Base-by-base conservation (phyloP, 1,140 invertebrate species). In the Camponotus pennsylvanicus region DNA sequence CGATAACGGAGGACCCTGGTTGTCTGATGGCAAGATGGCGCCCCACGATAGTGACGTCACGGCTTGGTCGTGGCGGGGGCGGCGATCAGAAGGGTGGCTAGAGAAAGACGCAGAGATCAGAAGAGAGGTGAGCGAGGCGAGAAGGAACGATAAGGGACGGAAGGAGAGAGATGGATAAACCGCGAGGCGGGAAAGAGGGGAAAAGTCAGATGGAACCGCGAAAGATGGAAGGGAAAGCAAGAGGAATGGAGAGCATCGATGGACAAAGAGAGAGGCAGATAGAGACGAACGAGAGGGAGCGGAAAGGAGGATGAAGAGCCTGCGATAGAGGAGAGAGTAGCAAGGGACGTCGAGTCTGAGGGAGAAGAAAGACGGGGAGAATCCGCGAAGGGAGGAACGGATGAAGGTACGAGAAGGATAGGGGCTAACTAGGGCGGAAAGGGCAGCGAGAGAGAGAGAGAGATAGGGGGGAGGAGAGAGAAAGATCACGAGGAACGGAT, bases 1-100 rank as follows among this genome's bases (percentile, higher is more conserved):
- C 91, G 94, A 95, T 94, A 94, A 94, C 93, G 92, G 92, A 93
- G 93, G 92, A 92, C 90, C 73, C 93, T 91, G 93, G 93, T 95
- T 94, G 94, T 95, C 94, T 95, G 95, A 95, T 95, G 93, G 94
- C 95, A 95, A 95, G 95, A 95, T 95, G 95, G 95, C 94, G 94
- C 95, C 93, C 93, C 88, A 93, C 91, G 95, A 95, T 95, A 95
- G 94, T 94, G 94, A 95, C 94, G 94, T 95, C 94, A 85, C 37
- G 86, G 89, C 92, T 90, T 92, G 89, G 90, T 91, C 83, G 90
- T 90, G 88, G 86, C 84, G 70, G 82, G 66, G 69, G 57, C 21
- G 73, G 70, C 55, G 73, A 63, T 78, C 83, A 37, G 37, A 66
- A 83, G 79, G 85, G 42, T 73, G 75, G 88, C 67, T 82, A 69